Percentiles rank a stretch among this genome's conserved stretches.
Conservation (phyloP, 2,797 vertebrate genomes). For the Enteromius fasciolatus region DNA sequence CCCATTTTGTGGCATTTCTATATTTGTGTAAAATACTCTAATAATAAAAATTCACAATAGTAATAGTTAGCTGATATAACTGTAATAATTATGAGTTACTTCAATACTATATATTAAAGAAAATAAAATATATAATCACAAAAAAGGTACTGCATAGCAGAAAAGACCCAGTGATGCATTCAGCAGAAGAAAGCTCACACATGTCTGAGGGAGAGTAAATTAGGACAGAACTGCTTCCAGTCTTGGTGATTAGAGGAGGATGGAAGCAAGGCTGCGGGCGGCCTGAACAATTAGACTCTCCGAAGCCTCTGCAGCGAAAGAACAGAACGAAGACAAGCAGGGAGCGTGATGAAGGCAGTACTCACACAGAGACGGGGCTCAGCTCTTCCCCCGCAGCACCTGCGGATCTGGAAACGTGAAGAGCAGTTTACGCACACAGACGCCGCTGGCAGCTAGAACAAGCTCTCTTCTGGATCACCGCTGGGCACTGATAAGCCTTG, state of each 20-base stretch:
- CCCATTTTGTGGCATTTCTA: background rate
- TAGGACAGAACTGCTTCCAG: background rate
- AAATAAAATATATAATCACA: background rate
- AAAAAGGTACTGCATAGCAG: conserved; percentile 5
- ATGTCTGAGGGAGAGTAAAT: background rate
- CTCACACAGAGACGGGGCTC: conserved; percentile 98
- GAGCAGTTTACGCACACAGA: conserved; percentile 83
- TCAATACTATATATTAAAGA: background rate
- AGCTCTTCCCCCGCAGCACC: conserved; percentile 92
- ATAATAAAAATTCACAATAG: background rate
- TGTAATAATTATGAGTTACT: background rate
- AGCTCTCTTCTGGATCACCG: conserved; percentile 42
- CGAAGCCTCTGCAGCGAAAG: conserved; percentile 54
- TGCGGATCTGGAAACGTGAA: conserved; percentile 96
- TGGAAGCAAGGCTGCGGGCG: background rate
- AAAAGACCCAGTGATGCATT: background rate
- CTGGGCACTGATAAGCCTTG: conserved; percentile 25
- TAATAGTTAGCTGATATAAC: background rate
- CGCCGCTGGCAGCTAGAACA: conserved; percentile 22
- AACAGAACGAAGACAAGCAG: conserved; percentile 37
- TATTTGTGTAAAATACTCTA: background rate
- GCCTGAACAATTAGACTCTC: conserved; percentile 33
- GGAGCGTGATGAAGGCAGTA: conserved; percentile 77
- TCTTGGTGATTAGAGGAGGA: background rate
- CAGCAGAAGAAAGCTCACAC: background rate